Evolutionary conservation across 2,888 invertebrate genomes (phyloP), one percentile per base, ranked within the genome.

Genomic region (Heteropelma amictum): DNA sequence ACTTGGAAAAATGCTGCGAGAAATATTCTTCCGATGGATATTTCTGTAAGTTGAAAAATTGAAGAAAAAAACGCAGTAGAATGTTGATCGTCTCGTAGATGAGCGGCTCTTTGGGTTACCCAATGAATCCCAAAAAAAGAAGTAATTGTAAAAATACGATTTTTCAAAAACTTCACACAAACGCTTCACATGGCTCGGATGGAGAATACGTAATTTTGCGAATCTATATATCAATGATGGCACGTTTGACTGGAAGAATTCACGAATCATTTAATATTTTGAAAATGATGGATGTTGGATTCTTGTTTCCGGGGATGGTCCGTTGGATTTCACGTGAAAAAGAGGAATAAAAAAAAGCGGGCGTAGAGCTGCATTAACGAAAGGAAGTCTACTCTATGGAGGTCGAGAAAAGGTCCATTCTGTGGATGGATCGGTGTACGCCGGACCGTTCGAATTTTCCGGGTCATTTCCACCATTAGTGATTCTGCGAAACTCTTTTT

Each of bases 401-500:
- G 60, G 61, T 67, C 67, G 61, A 58, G 30, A 23, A 35, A n/a
- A 64, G 38, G 60, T 65, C 60, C 30, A 61, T 65, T 53, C 54
- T 19, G 6, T 19, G 56, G 69, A 56, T 61, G 70, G 61, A 67
- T 67, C 56, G 60, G 61, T 40, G n/a, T n/a, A n/a, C n/a, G 33
- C 65, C 75, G 65, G 61, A 75, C 75, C 56, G 63, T 17, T 71
- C 21, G 56, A 71, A 75, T 75, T 75, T 71, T 75, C 67, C 63
- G 71, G 71, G 51, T 71, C 75, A 75, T 71, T 75, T 75, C 63
- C 58, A 75, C 75, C 75, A 75, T 75, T 75, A 75, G 75, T 75
- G 75, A 75, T 75, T 75, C 71, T 75, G 75, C 71, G 75, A 63
- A 75, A 75, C 75, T 71, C 70, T 71, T 71, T 68, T 70, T 69